Evolutionary conservation across 2,113 vertebrate genomes (phyloP), one percentile per base, ranked within the genome.

Genomic region (Zosterops hypoxanthus): DNA sequence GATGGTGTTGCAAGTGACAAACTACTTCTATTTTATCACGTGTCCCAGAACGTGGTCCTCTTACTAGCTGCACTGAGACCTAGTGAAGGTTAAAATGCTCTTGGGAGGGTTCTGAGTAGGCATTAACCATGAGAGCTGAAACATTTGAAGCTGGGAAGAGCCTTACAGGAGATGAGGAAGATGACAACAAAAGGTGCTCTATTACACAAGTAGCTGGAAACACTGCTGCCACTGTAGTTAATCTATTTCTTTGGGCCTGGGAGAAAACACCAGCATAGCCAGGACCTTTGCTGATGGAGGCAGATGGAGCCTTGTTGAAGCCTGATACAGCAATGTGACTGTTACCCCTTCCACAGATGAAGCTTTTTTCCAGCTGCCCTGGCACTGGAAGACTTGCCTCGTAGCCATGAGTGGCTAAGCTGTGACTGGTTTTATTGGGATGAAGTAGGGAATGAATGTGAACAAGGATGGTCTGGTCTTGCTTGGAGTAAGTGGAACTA

Each of bases 281-380:
- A 73, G 41, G 70, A 90, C 63, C 39, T 85, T 80, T 80, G 36
- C 72, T 66, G 23, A 14, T 75, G 49, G 59, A 79, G 66, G 89
- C 65, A 82, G 46, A 36, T 82, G 73, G 1, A 2, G 71, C 78
- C 46, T 64, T 36, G 12, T 56, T 56, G n/a, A 42, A 80, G 59
- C 17, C 65, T 95, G 89, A 34, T 61, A 42, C 46, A 42, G n/a
- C 59, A 61, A 8, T 41, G 44, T 46, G 34, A 44, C 26, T 8
- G 2, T 69, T 88, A 57, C 12, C 46, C 28, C 31, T 75, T 77
- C 46, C 50, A 34, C n/a, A 77, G 26, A 69, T 50, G 41, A 53
- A 28, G 71, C 66, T 65, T 90, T 65, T 90, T 88, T 69, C 63
- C 20, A 80, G 75, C 79, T 94, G 55, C 46, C n/a, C 33, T 90